Evolutionary conservation across 1,140 invertebrate genomes (phyloP), one percentile per base, ranked within the genome.

Genomic region (Drosophila triauraria): DNA sequence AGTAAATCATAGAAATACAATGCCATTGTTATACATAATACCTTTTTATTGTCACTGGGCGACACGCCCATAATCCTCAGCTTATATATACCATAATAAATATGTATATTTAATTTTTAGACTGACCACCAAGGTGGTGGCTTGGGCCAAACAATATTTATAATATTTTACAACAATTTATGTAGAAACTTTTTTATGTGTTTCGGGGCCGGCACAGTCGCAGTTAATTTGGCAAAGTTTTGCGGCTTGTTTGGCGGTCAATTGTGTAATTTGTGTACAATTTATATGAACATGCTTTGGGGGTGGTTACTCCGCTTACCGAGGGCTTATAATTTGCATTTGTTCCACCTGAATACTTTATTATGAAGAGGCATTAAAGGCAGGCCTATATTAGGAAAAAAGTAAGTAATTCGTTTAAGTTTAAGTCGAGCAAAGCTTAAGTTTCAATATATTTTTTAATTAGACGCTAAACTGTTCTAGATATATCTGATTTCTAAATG

Each of bases 161-260:
- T 75, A 83, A 82, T 83, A 82, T 83, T 82, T 75, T 82, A 64
- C 32, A 54, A 59, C 35, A 83, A 82, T 82, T 82, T 82, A 82
- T 82, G 75, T 83, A 40, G 13, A 82, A 82, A 82, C 80, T 74
- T 82, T 79, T 79, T 78, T 62, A 62, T 63, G 76, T 53, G 56
- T 59, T 59, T 59, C 20, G 23, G 6, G 77, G 62, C 38, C 56
- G 17, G 23, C 50, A 65, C 46, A 70, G 75, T 61, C 60, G 35
- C 59, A 82, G 80, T 79, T 83, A 82, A 83, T 82, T 82, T 82
- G 75, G 23, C 70, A 64, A 82, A 83, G 60, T 78, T 82, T 82
- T 81, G 78, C 65, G 78, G 72, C 72, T 70, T 81, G 72, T 81
- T 81, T 78, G 80, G 80, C 80, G 80, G 80, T 79, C 80, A 82